Conservation (phyloP, 2,113 vertebrate species). For the Odocoileus hemionus region DNA sequence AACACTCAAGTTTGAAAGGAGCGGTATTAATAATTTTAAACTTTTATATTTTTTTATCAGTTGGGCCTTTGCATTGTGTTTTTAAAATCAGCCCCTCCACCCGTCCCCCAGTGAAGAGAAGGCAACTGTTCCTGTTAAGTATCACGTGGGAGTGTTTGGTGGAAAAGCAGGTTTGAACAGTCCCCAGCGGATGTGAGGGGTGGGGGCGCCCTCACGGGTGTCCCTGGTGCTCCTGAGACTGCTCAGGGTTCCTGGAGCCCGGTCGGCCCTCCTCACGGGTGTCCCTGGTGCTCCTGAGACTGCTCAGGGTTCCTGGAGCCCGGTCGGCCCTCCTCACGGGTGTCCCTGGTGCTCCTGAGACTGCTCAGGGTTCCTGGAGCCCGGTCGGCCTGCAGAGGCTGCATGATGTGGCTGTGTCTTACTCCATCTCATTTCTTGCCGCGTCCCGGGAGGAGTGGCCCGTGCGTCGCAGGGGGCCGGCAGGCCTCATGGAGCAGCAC, state of each 20-base stretch:
- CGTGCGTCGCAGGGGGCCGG: not conserved
- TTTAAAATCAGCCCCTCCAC: not conserved
- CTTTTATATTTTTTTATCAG: not conserved
- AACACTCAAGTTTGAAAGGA: not conserved
- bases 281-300: too few species aligned
- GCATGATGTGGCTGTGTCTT: not conserved
- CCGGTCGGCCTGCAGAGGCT: not conserved
- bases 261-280: too few species aligned
- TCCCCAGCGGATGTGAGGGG: rapidly evolving
- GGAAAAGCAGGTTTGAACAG: not conserved
- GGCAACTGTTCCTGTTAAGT: not conserved
- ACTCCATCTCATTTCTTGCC: not conserved
- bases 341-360: rapidly evolving
- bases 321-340: too few species aligned
- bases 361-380: not conserved
- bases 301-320: too few species aligned
- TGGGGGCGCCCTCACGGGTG: not conserved
- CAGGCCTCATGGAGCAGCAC: not conserved
- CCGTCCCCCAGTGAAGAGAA: not conserved
- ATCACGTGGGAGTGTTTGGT: not conserved
- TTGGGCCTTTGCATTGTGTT: not conserved
- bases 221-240: too few species aligned
- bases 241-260: too few species aligned
- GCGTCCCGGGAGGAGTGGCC: not conserved
- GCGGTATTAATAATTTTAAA: not conserved